phyloP scores from a whole-genome alignment of 2,888 invertebrate genomes.

The Drosophila fungiperda region DNA sequence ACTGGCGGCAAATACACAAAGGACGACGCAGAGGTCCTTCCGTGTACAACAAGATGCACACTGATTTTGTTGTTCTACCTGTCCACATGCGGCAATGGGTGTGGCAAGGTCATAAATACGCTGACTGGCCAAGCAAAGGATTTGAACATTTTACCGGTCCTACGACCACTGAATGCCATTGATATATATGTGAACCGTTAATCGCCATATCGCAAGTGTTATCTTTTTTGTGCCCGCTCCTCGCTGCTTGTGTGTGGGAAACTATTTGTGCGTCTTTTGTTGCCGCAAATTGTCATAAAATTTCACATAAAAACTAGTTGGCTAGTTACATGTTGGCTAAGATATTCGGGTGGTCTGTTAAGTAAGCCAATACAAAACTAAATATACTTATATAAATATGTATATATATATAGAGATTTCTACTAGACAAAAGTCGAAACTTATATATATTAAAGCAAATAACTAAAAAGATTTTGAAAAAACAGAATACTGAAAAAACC shows the following conservation, averaged over 20 bases:
- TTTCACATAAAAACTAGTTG: constrained; percentile 52
- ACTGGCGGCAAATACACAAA: constrained; percentile 57
- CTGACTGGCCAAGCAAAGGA: constrained; percentile 51
- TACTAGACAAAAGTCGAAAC: background rate
- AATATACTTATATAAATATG: background rate
- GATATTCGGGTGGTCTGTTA: constrained; percentile 52
- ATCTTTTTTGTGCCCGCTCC: constrained; percentile 31
- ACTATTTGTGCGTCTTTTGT: constrained; percentile 56
- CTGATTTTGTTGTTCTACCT: constrained; percentile 61
- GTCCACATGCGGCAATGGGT: constrained; percentile 44
- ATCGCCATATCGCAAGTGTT: constrained; percentile 46
- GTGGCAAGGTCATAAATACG: constrained; percentile 64
- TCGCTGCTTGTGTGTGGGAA: constrained; percentile 50
- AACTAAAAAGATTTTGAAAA: background rate
- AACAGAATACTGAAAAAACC: background rate
- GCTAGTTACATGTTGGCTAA: background rate
- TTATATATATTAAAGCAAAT: background rate
- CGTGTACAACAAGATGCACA: constrained; percentile 39
- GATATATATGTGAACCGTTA: constrained; percentile 61
- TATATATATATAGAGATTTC: background rate
- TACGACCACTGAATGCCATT: constrained; percentile 40
- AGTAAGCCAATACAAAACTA: background rate
- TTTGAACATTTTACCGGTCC: constrained; percentile 15
- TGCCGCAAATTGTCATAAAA: constrained; percentile 62
- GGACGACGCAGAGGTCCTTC: constrained; percentile 21